Evolutionary conservation across 2,888 invertebrate genomes (phyloP).

Genomic region (Heliconius charithonia): DNA sequence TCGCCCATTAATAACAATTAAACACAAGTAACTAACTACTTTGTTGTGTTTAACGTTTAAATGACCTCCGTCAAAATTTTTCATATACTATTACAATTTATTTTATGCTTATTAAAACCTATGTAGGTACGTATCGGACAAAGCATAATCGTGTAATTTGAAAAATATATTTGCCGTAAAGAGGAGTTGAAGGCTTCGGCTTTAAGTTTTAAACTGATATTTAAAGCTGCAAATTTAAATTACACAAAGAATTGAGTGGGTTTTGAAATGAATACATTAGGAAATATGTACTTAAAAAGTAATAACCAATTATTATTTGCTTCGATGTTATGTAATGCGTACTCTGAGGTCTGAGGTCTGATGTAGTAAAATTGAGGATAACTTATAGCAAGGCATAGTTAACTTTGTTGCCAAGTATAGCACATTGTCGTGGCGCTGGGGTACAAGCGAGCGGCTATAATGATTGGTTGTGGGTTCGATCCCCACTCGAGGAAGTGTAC

Average conservation of each 20-base stretch:
- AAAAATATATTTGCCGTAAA: slow-evolving; percentile 28
- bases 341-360: neutral
- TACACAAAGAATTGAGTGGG: neutral
- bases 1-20: neutral
- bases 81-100: neutral
- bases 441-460: no score
- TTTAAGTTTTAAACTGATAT: slow-evolving; percentile 25
- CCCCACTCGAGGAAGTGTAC: no score
- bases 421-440: no score
- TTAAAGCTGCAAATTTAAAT: slow-evolving; percentile 16
- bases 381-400: neutral
- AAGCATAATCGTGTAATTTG: slow-evolving; percentile 26
- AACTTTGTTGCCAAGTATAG: neutral
- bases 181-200: slow-evolving; percentile 36
- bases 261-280: slow-evolving; percentile 5
- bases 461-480: no score
- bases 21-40: neutral
- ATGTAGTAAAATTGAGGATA: neutral
- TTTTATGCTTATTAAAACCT: slow-evolving; percentile 10
- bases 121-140: slow-evolving; percentile 18
- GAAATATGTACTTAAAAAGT: neutral
- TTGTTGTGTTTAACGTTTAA: slow-evolving; percentile 19
- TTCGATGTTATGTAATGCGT: neutral
- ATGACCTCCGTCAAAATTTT: neutral
- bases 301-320: neutral